phyloP scores from a whole-genome alignment of 2,888 invertebrate genomes.

The Entomobrya proxima region DNA sequence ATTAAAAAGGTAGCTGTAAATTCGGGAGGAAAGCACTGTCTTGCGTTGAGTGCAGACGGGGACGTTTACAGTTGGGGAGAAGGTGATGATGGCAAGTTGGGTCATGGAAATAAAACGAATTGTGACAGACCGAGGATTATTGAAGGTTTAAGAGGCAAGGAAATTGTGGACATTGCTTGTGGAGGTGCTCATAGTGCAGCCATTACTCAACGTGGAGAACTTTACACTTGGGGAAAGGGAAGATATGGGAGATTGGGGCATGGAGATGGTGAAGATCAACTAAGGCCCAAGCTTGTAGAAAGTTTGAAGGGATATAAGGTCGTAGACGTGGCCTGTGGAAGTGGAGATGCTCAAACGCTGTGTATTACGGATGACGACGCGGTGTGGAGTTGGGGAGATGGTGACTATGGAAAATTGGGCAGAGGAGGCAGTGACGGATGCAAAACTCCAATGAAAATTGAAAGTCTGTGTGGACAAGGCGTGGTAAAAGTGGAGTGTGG shows the following conservation, averaged over 20 bases:
- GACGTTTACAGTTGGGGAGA: constrained; percentile 98
- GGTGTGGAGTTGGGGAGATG: constrained; percentile 97
- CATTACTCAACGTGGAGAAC: constrained; percentile 92
- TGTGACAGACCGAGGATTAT: constrained; percentile 91
- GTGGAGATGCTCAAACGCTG: constrained; percentile 94
- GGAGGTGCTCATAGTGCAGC: constrained; percentile 97
- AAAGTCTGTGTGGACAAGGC: constrained; percentile 88
- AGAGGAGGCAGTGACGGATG: constrained; percentile 97
- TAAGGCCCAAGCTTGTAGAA: constrained; percentile 90
- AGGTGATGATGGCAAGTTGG: constrained; percentile 95
- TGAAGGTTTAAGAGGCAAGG: constrained; percentile 88
- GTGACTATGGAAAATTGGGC: constrained; percentile 95
- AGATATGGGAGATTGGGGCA: constrained; percentile 94
- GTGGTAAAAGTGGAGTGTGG: constrained; percentile 97
- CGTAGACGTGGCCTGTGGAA: constrained; percentile 94
- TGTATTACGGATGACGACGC: constrained; percentile 92
- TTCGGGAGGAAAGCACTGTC: constrained; percentile 95
- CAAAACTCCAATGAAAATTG: constrained; percentile 90
- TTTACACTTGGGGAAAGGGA: constrained; percentile 96
- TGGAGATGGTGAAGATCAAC: constrained; percentile 91
- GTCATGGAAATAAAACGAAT: constrained; percentile 92
- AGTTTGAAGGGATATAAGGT: constrained; percentile 89
- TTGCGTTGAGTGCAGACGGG: constrained; percentile 94
- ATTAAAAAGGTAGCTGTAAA: constrained; percentile 96
- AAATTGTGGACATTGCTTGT: constrained; percentile 93